A percentile compares a stretch with the other conserved stretches of the same genome.
phyloP scores from a whole-genome alignment of 2,888 invertebrate genomes.

The Clivina fossor region DNA sequence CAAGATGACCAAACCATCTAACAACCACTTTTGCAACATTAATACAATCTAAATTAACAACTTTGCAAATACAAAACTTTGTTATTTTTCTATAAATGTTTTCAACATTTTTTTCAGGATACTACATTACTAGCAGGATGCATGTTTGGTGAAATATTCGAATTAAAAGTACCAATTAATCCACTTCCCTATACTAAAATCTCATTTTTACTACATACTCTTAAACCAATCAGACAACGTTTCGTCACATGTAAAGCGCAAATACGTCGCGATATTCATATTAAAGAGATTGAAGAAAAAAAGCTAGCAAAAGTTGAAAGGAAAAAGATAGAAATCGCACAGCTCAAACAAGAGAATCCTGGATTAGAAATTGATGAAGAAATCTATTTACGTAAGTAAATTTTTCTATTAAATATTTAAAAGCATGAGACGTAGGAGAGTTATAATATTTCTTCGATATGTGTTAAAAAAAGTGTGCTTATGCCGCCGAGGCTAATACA shows the following conservation, averaged over 20 bases:
- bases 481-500: no score
- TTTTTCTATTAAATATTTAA: neutral
- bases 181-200: constrained; percentile 53
- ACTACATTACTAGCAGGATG: constrained; percentile 59
- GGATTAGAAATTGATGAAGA: constrained; percentile 63
- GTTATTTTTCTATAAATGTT: no score
- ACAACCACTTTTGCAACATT: no score
- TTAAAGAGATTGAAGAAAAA: constrained; percentile 57
- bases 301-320: constrained; percentile 57
- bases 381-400: constrained; percentile 61
- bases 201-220: constrained; percentile 52
- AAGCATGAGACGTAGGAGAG: no score
- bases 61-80: no score
- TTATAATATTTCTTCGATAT: no score
- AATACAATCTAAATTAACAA: no score
- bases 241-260: constrained; percentile 64
- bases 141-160: constrained; percentile 57
- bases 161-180: constrained; percentile 55
- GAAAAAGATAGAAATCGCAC: constrained; percentile 62
- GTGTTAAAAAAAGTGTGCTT: no score
- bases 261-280: constrained; percentile 61
- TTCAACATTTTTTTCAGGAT: constrained; percentile 45
- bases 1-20: no score
- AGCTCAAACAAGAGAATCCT: constrained; percentile 59
- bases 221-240: constrained; percentile 50